Base-by-base conservation (phyloP, 53 echinoderm and acorn worm genomes). In the Patiria pectinifera region DNA sequence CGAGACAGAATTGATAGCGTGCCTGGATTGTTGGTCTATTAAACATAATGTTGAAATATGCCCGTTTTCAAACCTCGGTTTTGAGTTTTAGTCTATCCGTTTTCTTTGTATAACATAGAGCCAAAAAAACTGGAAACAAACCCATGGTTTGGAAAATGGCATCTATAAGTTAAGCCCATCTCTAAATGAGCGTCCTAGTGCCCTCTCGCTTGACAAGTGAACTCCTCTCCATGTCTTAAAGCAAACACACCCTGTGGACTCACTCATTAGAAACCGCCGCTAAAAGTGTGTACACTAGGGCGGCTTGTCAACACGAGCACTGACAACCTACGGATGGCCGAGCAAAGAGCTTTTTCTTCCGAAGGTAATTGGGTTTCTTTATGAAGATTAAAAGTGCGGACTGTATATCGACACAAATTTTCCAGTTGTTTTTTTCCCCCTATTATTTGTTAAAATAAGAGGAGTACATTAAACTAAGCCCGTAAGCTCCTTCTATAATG, bases 201-300 rank as follows among this genome's bases (percentile, higher is more conserved):
- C 66, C 66, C 66, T n/a, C 0, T n/a, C 19, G 4, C 9, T 74
- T n/a, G 24, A 23, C 24, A 4, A 24, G 22, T 5, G 4, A 74
- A 23, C 74, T n/a, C 74, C 2, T 23, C 9, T n/a, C 74, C 6
- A 4, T 74, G 22, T 74, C 22, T 24, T 2, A 74, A 3, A 15
- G 66, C 66, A 66, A 66, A 66, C 19, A 16, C 66, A 66, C 13
- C 10, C 24, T 74, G 74, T 74, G 4, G 74, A 74, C 74, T 24
- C 11, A 74, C 19, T 74, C 74, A 74, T 74, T 74, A 74, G 10
- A 74, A 74, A 74, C 74, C 74, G 22, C 74, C 74, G 74, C 74
- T 74, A 74, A 74, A 74, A 74, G 74, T 74, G 74, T 74, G 74
- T 74, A 74, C 74, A 74, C 74, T 18, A 74, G 3, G 74, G 74